Base-by-base conservation (phyloP, 2,113 vertebrate genomes). In the Pithys albifrons region DNA sequence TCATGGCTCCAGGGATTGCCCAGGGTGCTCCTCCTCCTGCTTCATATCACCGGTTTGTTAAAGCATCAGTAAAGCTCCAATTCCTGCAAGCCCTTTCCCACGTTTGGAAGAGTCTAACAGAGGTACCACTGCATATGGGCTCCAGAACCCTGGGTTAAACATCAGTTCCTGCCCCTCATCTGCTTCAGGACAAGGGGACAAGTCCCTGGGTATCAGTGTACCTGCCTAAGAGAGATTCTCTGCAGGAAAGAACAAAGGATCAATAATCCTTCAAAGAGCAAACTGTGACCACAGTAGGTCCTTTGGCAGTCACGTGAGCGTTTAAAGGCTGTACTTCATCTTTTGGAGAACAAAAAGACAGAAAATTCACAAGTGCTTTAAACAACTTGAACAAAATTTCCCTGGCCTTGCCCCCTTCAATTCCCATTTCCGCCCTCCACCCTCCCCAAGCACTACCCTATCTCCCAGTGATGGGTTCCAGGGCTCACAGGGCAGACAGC, bases 11-110 rank as follows among this genome's bases (percentile, higher is more conserved):
- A 84, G 25, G 59, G 61, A 78, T 45, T 6, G 3, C 84, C 35
- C 5, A 4, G 49, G 7, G 14, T 74, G 74, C 78, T 78, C 43
- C 27, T 62, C 27, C 29, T 95, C 49, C 62, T 70, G 58, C 73
- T 94, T 39, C 85, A 81, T 73, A 69, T 72, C 65, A 52, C 41
- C 0, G 0, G 12, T 72, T 91, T 84, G 51, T 75, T 89, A 82
- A 74, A 89, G 66, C 81, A 94, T 69, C 88, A 88, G 55, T 91
- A 93, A 95, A 95, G 71, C 88, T 95, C 93, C 86, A 61, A 3
- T 66, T 91, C 70, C 66, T 72, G 45, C 65, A 78, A 85, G 62
- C 64, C 16, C 66, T 91, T 91, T 31, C 48, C 18, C 43, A 13
- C 0, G 0, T 41, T 25, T 49, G 54, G 41, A 89, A 77, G 48